Evolutionary conservation across 1,140 invertebrate genomes (phyloP), one percentile per base, ranked within the genome.

Genomic region (Harpegnathos saltator): DNA sequence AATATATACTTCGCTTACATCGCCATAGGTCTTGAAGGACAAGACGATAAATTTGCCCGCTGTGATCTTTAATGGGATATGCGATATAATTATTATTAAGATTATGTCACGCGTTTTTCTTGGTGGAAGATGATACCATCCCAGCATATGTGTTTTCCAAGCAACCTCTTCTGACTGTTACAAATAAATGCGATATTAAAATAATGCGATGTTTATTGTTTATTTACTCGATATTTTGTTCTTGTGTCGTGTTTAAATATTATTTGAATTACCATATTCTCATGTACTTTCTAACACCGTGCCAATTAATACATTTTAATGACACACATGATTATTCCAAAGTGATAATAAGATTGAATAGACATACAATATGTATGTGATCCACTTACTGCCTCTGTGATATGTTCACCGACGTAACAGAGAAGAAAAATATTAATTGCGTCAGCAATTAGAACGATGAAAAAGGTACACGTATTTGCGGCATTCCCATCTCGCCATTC

Each of bases 41-140:
- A 87, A 54, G 50, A 80, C 59, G 19, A 72, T 58, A 52, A 89
- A 81, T 82, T 81, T 87, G 58, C 88, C 88, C 54, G 88, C 88
- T 1, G 86, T 88, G 33, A 88, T 82, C 73, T 83, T 80, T 72
- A 85, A 74, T 1, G 65, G 26, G 44, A 54, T 81, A 78, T 86
- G 85, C 14, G 88, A 86, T 58, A 89, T 91, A 12, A 83, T 65
- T 17, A 91, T 74, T 29, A 89, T 68, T 62, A 90, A 59, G 48
- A 91, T 84, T 12, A 89, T 44, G 22, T 62, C 48, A 17, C 73
- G 74, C 19, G 72, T 83, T 50, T 82, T 86, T 19, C 58, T 85
- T 3, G 29, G 14, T 12, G 75, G 83, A 44, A 90, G 71, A 61
- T 80, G 24, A 54, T 90, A 88, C 89, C 89, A 89, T 17, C 88